phyloP scores from a whole-genome alignment of 2,113 vertebrate genomes.

The Ranitomeya variabilis region DNA sequence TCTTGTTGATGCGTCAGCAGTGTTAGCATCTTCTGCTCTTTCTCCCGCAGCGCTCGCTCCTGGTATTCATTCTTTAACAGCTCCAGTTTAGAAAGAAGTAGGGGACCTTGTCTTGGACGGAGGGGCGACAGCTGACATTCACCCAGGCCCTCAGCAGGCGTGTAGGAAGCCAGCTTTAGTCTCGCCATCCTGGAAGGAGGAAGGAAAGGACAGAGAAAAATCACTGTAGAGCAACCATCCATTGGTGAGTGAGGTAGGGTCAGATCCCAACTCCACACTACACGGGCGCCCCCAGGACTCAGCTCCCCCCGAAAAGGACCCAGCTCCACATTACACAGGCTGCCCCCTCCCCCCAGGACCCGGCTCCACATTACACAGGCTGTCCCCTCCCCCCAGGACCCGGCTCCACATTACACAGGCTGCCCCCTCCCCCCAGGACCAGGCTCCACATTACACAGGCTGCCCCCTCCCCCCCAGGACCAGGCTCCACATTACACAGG shows the following conservation, averaged over 20 bases:
- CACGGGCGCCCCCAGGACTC: no score
- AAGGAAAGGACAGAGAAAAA: neutral
- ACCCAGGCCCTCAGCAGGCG: slow-evolving; percentile 54
- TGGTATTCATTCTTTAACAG: slow-evolving; percentile 59
- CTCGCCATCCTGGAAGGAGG: slow-evolving; percentile 64
- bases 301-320: no score
- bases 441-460: no score
- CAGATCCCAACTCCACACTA: no score
- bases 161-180: slow-evolving; percentile 63
- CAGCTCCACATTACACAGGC: no score
- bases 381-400: no score
- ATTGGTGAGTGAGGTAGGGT: no score
- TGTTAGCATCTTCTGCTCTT: slow-evolving; percentile 61
- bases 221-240: neutral
- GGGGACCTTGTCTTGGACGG: neutral
- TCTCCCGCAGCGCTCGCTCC: slow-evolving; percentile 58
- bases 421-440: no score
- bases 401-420: no score
- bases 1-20: slow-evolving; percentile 57
- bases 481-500: no score
- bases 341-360: neutral
- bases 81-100: slow-evolving; percentile 50
- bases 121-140: neutral
- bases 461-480: no score
- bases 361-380: no score